Percentiles rank a stretch among this genome's conserved stretches.
Conservation (phyloP, 2,888 invertebrate species). For the Cryptus armator region DNA sequence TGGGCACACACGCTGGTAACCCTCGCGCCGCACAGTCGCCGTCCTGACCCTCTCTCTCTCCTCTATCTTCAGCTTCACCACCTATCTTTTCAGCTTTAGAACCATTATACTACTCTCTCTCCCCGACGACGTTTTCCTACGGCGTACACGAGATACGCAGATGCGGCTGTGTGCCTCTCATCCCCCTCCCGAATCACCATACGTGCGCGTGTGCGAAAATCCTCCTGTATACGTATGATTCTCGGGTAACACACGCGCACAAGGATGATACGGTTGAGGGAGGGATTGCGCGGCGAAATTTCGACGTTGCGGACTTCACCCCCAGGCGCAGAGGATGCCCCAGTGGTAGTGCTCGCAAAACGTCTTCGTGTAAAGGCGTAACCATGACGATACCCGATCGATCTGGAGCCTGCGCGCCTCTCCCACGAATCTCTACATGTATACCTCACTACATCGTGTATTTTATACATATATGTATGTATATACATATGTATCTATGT, state of each 20-base stretch:
- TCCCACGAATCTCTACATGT: conserved; percentile 13
- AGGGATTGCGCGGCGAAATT: conserved; percentile 46
- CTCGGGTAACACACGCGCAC: conserved; percentile 1
- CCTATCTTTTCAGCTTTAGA: conserved; percentile 36
- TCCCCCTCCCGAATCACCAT: no score
- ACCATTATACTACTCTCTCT: neutral
- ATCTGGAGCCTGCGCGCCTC: conserved; percentile 80
- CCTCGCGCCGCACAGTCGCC: conserved; percentile 15
- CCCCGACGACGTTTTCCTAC: conserved; percentile 23
- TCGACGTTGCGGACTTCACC: conserved; percentile 46
- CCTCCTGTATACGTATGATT: neutral
- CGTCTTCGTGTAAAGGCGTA: conserved; percentile 75
- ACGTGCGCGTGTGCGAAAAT: neutral
- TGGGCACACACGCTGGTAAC: conserved; percentile 13
- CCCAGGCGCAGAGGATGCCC: conserved; percentile 26
- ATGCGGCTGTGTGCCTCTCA: neutral
- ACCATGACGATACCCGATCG: conserved; percentile 83
- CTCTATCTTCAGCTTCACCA: neutral
- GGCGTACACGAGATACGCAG: neutral
- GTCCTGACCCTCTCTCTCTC: neutral
- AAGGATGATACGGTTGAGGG: neutral
- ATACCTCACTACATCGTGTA: conserved; percentile 33
- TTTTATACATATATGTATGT: neutral
- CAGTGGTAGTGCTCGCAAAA: conserved; percentile 26
- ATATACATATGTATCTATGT: neutral